A percentile compares a stretch with the other conserved stretches of the same genome.
These are phyloP conservation scores for Neomonachus schauinslandi DNA, from an alignment of 2,113 vertebrate species.

Conservation along the genomic window DNA sequence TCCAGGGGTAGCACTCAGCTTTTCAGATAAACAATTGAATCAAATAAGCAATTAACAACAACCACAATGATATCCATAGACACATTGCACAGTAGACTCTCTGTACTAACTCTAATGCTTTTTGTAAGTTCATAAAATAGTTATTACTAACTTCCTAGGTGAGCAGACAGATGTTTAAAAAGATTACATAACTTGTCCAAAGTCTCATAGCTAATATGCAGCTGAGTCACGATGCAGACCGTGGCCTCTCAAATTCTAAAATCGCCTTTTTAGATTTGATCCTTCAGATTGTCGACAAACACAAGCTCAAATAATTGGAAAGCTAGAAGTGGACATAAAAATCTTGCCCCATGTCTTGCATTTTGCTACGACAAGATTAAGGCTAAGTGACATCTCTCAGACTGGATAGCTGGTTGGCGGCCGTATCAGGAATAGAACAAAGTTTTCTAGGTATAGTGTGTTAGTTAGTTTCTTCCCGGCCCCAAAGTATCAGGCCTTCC, in stretches of 20 bases:
- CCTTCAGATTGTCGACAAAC: background rate
- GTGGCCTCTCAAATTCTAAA: background rate
- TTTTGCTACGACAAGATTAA: background rate
- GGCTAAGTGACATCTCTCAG: rapidly evolving
- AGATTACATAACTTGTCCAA: background rate
- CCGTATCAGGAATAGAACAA: background rate
- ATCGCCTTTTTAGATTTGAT: background rate
- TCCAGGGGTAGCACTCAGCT: background rate
- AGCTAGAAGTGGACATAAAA: background rate
- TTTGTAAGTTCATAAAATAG: background rate
- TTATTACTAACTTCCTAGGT: background rate
- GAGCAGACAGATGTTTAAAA: too few relatives aligned
- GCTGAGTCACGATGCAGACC: background rate
- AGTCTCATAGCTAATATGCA: background rate
- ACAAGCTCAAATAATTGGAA: background rate
- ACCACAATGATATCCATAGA: rapidly evolving
- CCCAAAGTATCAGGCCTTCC: background rate
- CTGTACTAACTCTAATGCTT: background rate
- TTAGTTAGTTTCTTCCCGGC: background rate
- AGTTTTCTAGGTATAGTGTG: background rate
- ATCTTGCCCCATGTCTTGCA: background rate
- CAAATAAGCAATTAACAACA: background rate
- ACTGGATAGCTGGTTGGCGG: background rate
- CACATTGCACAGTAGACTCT: background rate
- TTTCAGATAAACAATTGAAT: background rate